phyloP scores from a whole-genome alignment of 2,888 invertebrate species.

The Cephus rjabovi region DNA sequence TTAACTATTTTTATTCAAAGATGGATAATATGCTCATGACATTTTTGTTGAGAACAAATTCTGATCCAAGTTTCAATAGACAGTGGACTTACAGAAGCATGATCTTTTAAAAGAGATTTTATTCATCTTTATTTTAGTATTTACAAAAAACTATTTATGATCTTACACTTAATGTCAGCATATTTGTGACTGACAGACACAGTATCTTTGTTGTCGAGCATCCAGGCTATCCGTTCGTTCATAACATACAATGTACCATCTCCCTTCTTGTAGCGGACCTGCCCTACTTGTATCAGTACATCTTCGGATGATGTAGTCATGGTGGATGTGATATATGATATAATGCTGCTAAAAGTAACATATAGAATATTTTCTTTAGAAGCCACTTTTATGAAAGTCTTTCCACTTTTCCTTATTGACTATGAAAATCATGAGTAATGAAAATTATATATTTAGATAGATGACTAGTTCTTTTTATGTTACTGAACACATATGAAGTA shows the following conservation, averaged over 20 bases:
- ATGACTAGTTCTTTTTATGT: background rate
- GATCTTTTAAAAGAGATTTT: slow-evolving; percentile 16
- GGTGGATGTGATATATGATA: slow-evolving; percentile 51
- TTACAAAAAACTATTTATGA: slow-evolving; percentile 16
- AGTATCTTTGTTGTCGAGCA: slow-evolving; percentile 91
- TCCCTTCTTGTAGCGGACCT: slow-evolving; percentile 95
- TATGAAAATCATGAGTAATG: background rate
- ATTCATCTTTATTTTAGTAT: slow-evolving; percentile 31
- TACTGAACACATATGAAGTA: background rate
- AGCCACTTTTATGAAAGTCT: background rate
- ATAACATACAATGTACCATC: slow-evolving; percentile 96
- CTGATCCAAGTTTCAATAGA: slow-evolving; percentile 1
- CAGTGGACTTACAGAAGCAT: background rate
- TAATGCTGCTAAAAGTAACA: slow-evolving; percentile 42
- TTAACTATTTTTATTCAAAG: background rate
- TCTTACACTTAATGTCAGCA: slow-evolving; percentile 94
- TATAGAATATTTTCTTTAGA: background rate
- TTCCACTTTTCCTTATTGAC: background rate
- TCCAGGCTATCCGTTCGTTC: slow-evolving; percentile 96
- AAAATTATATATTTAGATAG: background rate
- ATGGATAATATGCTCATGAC: background rate
- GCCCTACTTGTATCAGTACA: slow-evolving; percentile 90
- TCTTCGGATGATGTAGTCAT: slow-evolving; percentile 95
- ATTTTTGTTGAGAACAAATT: slow-evolving; percentile 7
- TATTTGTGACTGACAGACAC: slow-evolving; percentile 94